These are phyloP conservation scores for Acronicta psi DNA, from an alignment of 2,888 invertebrate species.

Conservation along the genomic window DNA sequence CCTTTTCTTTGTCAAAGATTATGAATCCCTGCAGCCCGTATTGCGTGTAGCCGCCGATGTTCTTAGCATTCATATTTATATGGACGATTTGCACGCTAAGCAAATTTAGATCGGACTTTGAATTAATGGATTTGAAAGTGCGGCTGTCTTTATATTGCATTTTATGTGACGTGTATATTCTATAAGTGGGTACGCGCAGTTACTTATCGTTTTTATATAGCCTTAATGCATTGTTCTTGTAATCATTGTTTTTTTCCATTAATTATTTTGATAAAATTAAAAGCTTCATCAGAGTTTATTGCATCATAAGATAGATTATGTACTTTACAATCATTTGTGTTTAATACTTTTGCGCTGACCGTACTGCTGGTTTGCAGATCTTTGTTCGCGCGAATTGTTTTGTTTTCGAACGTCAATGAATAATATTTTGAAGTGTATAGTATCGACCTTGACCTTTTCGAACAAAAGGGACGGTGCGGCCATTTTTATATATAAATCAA, in stretches of 20 bases:
- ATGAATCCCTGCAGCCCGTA: slow-evolving; percentile 67
- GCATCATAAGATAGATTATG: slow-evolving; percentile 52
- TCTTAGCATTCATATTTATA: slow-evolving; percentile 68
- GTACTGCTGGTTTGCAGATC: slow-evolving; percentile 51
- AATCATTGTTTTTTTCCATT: slow-evolving; percentile 27
- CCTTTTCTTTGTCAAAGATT: slow-evolving; percentile 79
- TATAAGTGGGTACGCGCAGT: slow-evolving; percentile 3
- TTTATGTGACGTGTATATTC: slow-evolving; percentile 18
- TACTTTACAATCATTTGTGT: slow-evolving; percentile 17
- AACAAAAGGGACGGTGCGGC: slow-evolving; percentile 70
- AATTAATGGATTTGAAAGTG: slow-evolving; percentile 50
- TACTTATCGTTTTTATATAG: slow-evolving; percentile 14
- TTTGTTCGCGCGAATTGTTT: slow-evolving; percentile 60
- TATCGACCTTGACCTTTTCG: slow-evolving; percentile 70
- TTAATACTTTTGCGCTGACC: slow-evolving; percentile 40
- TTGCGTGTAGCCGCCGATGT: slow-evolving; percentile 60
- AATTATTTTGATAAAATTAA: slow-evolving; percentile 42
- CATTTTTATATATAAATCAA: slow-evolving; percentile 71
- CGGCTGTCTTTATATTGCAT: slow-evolving; percentile 40
- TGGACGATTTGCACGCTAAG: slow-evolving; percentile 50
- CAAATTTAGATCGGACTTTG: slow-evolving; percentile 45
- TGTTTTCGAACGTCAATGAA: slow-evolving; percentile 62
- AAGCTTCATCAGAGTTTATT: slow-evolving; percentile 34
- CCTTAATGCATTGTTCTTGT: slow-evolving; percentile 34
- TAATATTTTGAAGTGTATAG: slow-evolving; percentile 56